Evolutionary conservation across 2,888 invertebrate genomes (phyloP).

Genomic region (Amblyjoppa proteus): DNA sequence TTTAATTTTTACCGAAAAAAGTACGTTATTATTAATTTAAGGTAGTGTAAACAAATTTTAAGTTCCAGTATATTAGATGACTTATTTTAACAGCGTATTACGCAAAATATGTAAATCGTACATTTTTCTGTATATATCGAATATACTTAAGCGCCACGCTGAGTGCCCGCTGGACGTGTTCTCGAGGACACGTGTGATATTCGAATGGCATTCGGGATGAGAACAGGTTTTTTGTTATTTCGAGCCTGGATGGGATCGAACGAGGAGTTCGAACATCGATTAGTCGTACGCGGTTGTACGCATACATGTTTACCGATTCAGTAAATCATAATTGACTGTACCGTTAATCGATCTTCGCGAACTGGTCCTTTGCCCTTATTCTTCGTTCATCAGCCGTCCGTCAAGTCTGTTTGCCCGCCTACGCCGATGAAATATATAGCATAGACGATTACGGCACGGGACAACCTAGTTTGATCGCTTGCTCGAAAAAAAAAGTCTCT

Average conservation of each 20-base stretch:
- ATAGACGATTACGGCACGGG: constrained; percentile 50
- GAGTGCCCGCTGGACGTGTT: not conserved
- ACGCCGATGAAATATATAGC: constrained; percentile 14
- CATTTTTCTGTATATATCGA: too few species aligned
- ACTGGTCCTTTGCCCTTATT: constrained; percentile 14
- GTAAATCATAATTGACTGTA: constrained; percentile 39
- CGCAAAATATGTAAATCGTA: too few species aligned
- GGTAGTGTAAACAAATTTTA: too few species aligned
- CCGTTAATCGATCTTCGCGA: constrained; percentile 39
- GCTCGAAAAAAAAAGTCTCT: not conserved
- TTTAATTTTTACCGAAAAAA: too few species aligned
- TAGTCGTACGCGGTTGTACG: constrained; percentile 14
- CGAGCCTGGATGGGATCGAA: not conserved
- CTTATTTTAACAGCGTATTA: too few species aligned
- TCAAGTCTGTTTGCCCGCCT: not conserved
- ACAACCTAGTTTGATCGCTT: constrained; percentile 20
- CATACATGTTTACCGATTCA: not conserved
- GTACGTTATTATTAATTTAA: too few species aligned
- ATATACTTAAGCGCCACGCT: too few species aligned
- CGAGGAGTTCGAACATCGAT: constrained; percentile 18
- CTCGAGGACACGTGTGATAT: not conserved
- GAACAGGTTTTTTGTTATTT: constrained; percentile 30
- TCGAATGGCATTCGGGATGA: constrained; percentile 9
- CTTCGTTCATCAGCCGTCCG: constrained; percentile 6
- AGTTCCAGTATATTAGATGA: too few species aligned